A percentile compares a stretch with the other conserved stretches of the same genome.
Evolutionary conservation across 2,888 invertebrate genomes (phyloP).

Genomic region (Amorpha juglandis): DNA sequence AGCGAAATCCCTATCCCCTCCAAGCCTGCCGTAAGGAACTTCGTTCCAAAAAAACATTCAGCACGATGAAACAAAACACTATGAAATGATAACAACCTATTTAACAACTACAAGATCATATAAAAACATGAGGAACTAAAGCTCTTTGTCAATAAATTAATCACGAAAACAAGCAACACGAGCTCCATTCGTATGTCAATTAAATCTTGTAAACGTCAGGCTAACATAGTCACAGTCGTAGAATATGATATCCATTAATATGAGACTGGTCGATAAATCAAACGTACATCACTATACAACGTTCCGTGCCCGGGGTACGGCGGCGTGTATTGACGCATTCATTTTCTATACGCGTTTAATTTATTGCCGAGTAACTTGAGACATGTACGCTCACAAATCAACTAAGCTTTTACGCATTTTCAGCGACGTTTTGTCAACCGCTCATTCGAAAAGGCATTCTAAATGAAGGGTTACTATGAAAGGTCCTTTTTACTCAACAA

Average conservation of each 20-base stretch:
- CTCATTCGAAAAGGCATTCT: constrained; percentile 50
- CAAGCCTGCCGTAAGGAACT: too few relatives aligned
- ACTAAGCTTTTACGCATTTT: constrained; percentile 61
- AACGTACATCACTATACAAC: constrained; percentile 59
- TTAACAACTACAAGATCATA: neutral
- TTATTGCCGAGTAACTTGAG: constrained; percentile 72
- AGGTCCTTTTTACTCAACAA: constrained; percentile 41
- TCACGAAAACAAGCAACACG: constrained; percentile 22
- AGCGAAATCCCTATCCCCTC: too few relatives aligned
- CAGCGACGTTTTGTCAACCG: constrained; percentile 60
- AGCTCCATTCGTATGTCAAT: constrained; percentile 47
- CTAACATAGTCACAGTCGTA: constrained; percentile 41
- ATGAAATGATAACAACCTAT: neutral
- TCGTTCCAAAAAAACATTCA: too few relatives aligned
- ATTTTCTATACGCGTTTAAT: constrained; percentile 74
- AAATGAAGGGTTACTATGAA: constrained; percentile 57
- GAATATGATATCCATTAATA: constrained; percentile 53
- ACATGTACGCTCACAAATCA: constrained; percentile 71
- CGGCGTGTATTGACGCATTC: constrained; percentile 69
- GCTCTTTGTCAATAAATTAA: constrained; percentile 22
- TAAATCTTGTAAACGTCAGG: constrained; percentile 48
- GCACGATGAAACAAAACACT: constrained; percentile 1
- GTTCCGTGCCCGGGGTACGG: constrained; percentile 47
- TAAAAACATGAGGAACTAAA: constrained; percentile 3
- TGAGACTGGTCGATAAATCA: constrained; percentile 67